phyloP scores from a whole-genome alignment of 2,888 invertebrate genomes.

The Aricia artaxerxes region DNA sequence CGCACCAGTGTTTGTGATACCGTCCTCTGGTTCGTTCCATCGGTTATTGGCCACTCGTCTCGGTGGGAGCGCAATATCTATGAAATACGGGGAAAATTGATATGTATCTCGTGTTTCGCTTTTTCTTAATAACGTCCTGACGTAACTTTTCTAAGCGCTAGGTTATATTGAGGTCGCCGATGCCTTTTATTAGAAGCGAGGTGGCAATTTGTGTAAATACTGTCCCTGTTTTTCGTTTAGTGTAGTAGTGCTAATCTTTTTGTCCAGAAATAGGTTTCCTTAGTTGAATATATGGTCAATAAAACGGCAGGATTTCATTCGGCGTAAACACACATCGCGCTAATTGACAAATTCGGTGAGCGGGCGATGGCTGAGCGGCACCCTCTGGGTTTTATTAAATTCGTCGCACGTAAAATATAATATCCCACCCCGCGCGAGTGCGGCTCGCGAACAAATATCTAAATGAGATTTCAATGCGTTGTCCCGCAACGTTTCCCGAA shows the following conservation, averaged over 20 bases:
- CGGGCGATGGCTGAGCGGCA: slow-evolving; percentile 47
- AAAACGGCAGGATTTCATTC: not conserved
- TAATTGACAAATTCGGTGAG: not conserved
- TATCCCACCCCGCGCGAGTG: slow-evolving; percentile 72
- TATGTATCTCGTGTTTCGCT: slow-evolving; percentile 41
- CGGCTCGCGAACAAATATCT: slow-evolving; percentile 78
- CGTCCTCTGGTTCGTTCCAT: slow-evolving; percentile 49
- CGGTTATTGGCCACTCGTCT: slow-evolving; percentile 70
- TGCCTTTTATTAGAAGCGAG: not conserved
- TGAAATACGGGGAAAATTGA: slow-evolving; percentile 50
- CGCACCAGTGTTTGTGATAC: slow-evolving; percentile 25
- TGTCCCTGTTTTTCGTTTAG: not conserved
- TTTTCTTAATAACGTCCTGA: slow-evolving; percentile 13
- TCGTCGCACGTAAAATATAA: slow-evolving; percentile 80
- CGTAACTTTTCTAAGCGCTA: not conserved
- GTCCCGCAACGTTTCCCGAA: slow-evolving; percentile 80
- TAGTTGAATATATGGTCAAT: not conserved
- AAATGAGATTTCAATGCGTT: slow-evolving; percentile 81
- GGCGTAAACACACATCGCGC: not conserved
- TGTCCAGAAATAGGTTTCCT: not conserved
- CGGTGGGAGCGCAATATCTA: slow-evolving; percentile 68
- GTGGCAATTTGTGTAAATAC: not conserved
- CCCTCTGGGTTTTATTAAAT: slow-evolving; percentile 78
- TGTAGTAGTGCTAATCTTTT: not conserved
- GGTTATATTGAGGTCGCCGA: not conserved